Evolutionary conservation across 1,140 invertebrate genomes (phyloP).

Genomic region (Pseudomyrmex sp.): DNA sequence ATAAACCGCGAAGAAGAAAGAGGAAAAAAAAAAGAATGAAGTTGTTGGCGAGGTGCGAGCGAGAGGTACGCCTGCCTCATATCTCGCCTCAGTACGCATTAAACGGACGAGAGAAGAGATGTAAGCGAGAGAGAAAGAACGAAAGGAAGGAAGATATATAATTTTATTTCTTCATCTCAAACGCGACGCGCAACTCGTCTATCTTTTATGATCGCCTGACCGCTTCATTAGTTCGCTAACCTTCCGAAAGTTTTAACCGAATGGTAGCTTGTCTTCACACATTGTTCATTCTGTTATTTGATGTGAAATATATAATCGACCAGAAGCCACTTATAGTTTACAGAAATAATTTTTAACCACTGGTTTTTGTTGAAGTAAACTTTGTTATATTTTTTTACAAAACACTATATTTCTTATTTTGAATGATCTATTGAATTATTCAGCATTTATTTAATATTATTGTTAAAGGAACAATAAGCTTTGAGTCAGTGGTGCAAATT

Average conservation of each 20-base stretch:
- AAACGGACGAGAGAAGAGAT: conserved; percentile 65
- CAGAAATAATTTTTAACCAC: not conserved
- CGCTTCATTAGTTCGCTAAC: conserved; percentile 75
- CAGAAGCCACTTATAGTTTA: not conserved
- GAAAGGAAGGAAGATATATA: conserved; percentile 63
- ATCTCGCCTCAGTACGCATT: conserved; percentile 67
- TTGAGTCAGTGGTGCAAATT: not conserved
- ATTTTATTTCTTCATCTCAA: conserved; percentile 78
- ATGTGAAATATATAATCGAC: not conserved
- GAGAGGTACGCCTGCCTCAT: conserved; percentile 64
- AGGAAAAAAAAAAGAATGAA: conserved; percentile 48
- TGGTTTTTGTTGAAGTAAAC: too few species aligned
- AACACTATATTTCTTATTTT: too few species aligned
- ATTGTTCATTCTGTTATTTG: not conserved
- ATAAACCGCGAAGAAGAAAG: conserved; percentile 77
- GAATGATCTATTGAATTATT: not conserved
- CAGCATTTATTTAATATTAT: not conserved
- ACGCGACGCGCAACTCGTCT: conserved; percentile 70
- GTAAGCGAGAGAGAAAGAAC: conserved; percentile 20
- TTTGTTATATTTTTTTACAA: too few species aligned
- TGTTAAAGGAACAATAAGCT: not conserved
- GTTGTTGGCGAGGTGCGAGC: conserved; percentile 56
- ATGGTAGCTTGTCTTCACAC: conserved; percentile 20
- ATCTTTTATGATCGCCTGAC: conserved; percentile 77
- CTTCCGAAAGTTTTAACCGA: conserved; percentile 60